Evolutionary conservation across 2,797 vertebrate species (phyloP).

Genomic region (Geotria australis): DNA sequence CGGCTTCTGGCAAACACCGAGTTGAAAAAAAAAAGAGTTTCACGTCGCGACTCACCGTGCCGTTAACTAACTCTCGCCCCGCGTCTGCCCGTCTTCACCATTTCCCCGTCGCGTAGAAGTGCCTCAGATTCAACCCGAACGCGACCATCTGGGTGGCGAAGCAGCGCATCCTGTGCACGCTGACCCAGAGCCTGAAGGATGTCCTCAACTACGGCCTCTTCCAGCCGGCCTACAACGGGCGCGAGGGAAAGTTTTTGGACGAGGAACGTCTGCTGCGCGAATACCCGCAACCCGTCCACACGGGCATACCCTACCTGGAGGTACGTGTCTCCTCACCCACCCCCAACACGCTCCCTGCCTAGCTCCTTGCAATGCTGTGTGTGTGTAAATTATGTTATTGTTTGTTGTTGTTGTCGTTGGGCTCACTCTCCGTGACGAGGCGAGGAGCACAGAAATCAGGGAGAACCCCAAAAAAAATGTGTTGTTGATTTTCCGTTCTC

Average conservation of each 20-base stretch:
- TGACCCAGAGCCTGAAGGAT: slow-evolving; percentile 59
- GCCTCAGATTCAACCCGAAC: slow-evolving; percentile 58
- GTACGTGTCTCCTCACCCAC: slow-evolving; percentile 7
- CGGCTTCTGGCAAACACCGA: too few species aligned
- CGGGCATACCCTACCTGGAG: slow-evolving; percentile 71
- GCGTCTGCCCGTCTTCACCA: neutral
- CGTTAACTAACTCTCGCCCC: too few species aligned
- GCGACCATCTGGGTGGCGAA: slow-evolving; percentile 76
- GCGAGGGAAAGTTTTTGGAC: slow-evolving; percentile 69
- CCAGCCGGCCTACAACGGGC: slow-evolving; percentile 59
- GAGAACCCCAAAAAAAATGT: too few species aligned
- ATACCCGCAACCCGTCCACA: slow-evolving; percentile 73
- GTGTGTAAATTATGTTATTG: too few species aligned
- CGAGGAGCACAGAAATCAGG: too few species aligned
- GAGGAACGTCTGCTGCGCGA: slow-evolving; percentile 59
- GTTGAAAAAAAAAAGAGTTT: too few species aligned
- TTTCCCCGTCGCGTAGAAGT: slow-evolving; percentile 25
- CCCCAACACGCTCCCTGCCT: too few species aligned
- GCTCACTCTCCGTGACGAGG: too few species aligned
- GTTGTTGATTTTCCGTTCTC: too few species aligned
- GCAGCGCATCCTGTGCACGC: slow-evolving; percentile 65
- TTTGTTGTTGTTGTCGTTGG: too few species aligned
- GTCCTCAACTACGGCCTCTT: slow-evolving; percentile 77
- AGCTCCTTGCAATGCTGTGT: too few species aligned
- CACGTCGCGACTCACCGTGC: too few species aligned